Conservation (phyloP, 1,140 invertebrate species). For the Schlechtendalia chinensis region DNA sequence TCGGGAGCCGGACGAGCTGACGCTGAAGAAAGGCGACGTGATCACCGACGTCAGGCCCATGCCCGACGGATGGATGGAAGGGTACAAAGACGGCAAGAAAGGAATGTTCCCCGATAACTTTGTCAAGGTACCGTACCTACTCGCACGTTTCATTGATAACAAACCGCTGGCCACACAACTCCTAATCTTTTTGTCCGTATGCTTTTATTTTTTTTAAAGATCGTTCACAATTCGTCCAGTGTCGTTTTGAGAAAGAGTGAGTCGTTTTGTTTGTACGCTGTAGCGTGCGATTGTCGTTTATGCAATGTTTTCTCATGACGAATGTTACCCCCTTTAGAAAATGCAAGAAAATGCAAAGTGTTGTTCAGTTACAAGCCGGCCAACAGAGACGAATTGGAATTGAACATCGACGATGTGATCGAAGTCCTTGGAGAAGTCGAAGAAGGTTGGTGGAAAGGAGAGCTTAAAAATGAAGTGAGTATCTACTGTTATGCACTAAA, state of each 20-base stretch:
- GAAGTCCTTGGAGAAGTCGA: conserved; percentile 82
- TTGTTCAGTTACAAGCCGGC: conserved; percentile 87
- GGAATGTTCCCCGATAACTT: conserved; percentile 99
- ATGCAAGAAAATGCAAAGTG: conserved; percentile 70
- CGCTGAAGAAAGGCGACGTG: conserved; percentile 83
- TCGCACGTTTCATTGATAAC: neutral
- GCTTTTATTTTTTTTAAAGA: neutral
- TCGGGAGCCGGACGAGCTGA: conserved; percentile 79
- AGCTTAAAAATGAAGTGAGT: conserved; percentile 64
- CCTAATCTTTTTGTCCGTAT: neutral
- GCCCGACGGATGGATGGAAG: conserved; percentile 95
- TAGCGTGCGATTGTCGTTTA: neutral
- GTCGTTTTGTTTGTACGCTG: neutral
- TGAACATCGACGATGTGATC: conserved; percentile 82
- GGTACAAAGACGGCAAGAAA: conserved; percentile 73
- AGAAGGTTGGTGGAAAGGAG: conserved; percentile 81
- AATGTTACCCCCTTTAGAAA: neutral
- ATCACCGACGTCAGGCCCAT: conserved; percentile 80
- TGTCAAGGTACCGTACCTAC: conserved; percentile 63
- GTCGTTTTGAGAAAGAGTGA: conserved; percentile 45
- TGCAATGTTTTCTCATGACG: neutral
- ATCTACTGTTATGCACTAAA: neutral
- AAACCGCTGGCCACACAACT: neutral
- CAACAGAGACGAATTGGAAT: conserved; percentile 85
- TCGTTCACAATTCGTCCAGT: neutral